phyloP scores from a whole-genome alignment of 2,797 vertebrate genomes.

The Myotis pilosus region DNA sequence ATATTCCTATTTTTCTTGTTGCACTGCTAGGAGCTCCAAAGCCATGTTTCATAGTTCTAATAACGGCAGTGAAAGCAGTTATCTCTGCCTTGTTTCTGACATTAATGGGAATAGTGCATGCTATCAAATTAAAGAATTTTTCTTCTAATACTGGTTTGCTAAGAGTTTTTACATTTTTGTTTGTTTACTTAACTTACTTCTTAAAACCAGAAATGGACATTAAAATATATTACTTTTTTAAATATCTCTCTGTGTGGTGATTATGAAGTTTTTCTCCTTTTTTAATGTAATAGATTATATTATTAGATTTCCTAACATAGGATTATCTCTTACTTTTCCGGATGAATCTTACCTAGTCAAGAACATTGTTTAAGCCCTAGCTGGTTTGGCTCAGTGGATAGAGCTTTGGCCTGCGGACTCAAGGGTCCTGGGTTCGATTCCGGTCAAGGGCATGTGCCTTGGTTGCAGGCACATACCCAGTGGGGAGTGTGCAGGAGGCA shows the following conservation, averaged over 20 bases:
- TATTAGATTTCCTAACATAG: conserved; percentile 15
- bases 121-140: conserved; percentile 8
- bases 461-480: no score
- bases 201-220: conserved; percentile 9
- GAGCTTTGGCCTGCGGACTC: no score
- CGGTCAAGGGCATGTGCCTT: no score
- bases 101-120: conserved; percentile 10
- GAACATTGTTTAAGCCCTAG: conserved; percentile 2
- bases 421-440: no score
- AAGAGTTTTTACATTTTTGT: conserved; percentile 26
- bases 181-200: not conserved
- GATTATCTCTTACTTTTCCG: conserved; percentile 8
- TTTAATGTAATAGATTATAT: not conserved
- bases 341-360: not conserved
- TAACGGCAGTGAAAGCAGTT: not conserved
- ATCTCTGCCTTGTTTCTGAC: conserved; percentile 29
- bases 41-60: not conserved
- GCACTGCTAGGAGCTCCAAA: not conserved
- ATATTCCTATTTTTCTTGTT: conserved; percentile 35
- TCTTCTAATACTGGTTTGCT: not conserved
- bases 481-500: no score
- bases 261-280: conserved; percentile 33
- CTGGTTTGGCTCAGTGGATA: no score
- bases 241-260: not conserved
- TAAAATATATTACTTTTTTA: conserved; percentile 18